Evolutionary conservation across 2,888 invertebrate species (phyloP).

Genomic region (Phragmatobia fuliginosa): DNA sequence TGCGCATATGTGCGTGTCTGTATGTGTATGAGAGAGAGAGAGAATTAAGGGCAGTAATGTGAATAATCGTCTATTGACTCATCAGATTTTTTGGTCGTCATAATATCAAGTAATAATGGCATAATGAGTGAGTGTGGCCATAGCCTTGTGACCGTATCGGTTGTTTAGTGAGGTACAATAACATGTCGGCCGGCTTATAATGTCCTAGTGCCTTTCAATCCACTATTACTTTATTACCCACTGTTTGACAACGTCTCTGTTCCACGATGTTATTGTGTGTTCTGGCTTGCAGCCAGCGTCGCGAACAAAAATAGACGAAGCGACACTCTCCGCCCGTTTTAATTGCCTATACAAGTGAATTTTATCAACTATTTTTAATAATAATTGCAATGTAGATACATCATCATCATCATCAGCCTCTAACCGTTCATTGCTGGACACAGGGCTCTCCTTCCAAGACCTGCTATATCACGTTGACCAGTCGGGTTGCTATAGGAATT

Average conservation of each 20-base stretch:
- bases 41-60: too few relatives aligned
- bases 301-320: conserved; percentile 65
- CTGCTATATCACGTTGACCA: too few relatives aligned
- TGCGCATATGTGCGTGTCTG: too few relatives aligned
- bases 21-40: too few relatives aligned
- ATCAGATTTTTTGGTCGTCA: too few relatives aligned
- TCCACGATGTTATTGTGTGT: conserved; percentile 32
- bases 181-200: background rate
- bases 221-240: background rate
- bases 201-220: background rate
- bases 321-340: conserved; percentile 67
- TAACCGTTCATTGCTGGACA: too few relatives aligned
- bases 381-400: conserved; percentile 43
- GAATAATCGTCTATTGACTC: too few relatives aligned
- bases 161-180: background rate
- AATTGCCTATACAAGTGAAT: conserved; percentile 61
- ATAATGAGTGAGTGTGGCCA: background rate
- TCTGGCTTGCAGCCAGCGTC: conserved; percentile 66
- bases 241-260: conserved; percentile 33
- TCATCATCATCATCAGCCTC: too few relatives aligned
- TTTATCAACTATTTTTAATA: conserved; percentile 56
- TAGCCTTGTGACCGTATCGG: background rate
- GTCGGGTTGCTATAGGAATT: too few relatives aligned
- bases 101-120: background rate
- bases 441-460: too few relatives aligned